Conservation (phyloP, 2,888 invertebrate species). For the Drosophila quinaria region DNA sequence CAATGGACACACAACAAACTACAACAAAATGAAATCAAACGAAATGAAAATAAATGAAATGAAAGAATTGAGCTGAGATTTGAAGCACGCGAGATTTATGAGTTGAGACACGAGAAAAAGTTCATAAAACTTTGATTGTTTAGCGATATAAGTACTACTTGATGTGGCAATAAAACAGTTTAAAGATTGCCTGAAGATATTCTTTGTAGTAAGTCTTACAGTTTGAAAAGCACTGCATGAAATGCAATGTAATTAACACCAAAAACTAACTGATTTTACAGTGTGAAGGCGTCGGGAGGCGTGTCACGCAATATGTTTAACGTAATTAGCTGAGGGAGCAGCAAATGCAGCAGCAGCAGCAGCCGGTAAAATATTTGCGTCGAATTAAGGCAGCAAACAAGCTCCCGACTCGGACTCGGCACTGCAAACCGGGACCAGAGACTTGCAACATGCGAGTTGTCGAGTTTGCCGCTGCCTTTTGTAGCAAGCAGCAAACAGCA, state of each 20-base stretch:
- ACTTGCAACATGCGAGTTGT: conserved; percentile 33
- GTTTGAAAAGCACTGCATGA: conserved; percentile 27
- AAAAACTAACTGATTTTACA: conserved; percentile 48
- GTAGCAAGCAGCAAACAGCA: conserved; percentile 46
- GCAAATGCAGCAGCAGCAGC: conserved; percentile 32
- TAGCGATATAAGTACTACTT: conserved; percentile 22
- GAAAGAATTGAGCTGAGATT: conserved; percentile 58
- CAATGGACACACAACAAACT: conserved; percentile 38
- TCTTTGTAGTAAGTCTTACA: not conserved
- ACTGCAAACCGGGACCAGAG: conserved; percentile 20
- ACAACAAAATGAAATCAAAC: conserved; percentile 20
- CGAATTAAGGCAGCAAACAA: conserved; percentile 78
- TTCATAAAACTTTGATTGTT: conserved; percentile 39
- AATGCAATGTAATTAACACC: conserved; percentile 70
- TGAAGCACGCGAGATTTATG: conserved; percentile 78
- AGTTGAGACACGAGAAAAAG: conserved; percentile 54
- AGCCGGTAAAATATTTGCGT: conserved; percentile 75
- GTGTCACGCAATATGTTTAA: conserved; percentile 76
- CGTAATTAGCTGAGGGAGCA: conserved; percentile 64
- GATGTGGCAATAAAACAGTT: conserved; percentile 34
- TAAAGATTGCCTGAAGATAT: conserved; percentile 11
- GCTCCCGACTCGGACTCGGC: conserved; percentile 50
- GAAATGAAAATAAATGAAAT: conserved; percentile 59
- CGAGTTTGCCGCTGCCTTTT: conserved; percentile 53
- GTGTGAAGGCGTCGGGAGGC: conserved; percentile 44